Conservation (phyloP, 1,140 invertebrate genomes). For the Ptiloglossa arizonensis region DNA sequence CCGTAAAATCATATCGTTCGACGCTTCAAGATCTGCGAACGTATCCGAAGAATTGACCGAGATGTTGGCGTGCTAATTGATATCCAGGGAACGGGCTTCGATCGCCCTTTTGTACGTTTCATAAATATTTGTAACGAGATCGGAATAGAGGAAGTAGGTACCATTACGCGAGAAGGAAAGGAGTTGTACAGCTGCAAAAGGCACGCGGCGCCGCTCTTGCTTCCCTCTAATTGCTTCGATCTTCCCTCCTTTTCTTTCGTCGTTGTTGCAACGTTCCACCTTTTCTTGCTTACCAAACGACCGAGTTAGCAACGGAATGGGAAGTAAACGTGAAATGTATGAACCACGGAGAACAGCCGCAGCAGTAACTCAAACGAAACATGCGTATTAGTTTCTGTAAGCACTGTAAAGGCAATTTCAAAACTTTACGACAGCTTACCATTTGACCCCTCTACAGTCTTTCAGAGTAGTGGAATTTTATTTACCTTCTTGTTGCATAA, state of each 20-base stretch:
- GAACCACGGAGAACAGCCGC: constrained; percentile 26
- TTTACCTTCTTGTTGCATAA: neutral
- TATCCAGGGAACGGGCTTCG: too few relatives aligned
- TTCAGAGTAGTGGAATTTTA: neutral
- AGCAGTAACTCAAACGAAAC: constrained; percentile 33
- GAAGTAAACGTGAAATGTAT: constrained; percentile 9
- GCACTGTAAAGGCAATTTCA: constrained; percentile 22
- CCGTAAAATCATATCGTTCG: too few relatives aligned
- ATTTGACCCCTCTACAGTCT: constrained; percentile 3
- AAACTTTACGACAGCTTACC: constrained; percentile 21
- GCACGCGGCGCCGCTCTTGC: neutral
- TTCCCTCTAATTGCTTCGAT: neutral
- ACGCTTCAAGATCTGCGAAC: too few relatives aligned
- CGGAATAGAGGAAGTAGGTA: neutral
- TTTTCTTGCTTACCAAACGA: constrained; percentile 21
- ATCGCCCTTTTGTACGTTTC: too few relatives aligned
- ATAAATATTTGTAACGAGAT: too few relatives aligned
- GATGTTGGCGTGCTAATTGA: too few relatives aligned
- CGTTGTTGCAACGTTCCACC: neutral
- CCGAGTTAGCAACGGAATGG: constrained; percentile 22
- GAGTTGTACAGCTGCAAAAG: neutral
- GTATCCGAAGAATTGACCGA: too few relatives aligned
- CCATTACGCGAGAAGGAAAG: constrained; percentile 4
- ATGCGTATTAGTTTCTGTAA: constrained; percentile 34
- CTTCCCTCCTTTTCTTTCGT: neutral